These are phyloP conservation scores for Heliothis virescens DNA, from an alignment of 1,140 invertebrate species.

Conservation along the genomic window DNA sequence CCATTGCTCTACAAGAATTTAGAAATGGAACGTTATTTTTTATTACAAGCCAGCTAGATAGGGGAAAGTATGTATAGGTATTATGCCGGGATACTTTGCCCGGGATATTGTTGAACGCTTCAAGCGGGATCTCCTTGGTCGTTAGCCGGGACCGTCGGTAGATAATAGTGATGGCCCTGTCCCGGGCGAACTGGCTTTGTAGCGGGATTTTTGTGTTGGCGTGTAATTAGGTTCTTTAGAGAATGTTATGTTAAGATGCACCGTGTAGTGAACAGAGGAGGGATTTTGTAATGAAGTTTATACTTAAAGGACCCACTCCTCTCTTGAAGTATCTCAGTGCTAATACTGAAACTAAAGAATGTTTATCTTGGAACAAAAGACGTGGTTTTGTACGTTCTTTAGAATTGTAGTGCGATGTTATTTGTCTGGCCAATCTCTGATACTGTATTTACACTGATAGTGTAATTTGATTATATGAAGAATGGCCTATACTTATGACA, in stretches of 20 bases:
- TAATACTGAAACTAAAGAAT: no score
- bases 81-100: conserved; percentile 6
- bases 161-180: conserved; percentile 41
- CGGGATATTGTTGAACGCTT: conserved; percentile 41
- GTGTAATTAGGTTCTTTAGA: conserved; percentile 42
- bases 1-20: conserved; percentile 42
- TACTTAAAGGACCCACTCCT: no score
- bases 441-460: no score
- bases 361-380: no score
- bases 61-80: not conserved
- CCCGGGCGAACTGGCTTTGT: conserved; percentile 38
- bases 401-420: no score
- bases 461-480: no score
- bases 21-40: conserved; percentile 39
- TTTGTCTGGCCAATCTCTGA: no score
- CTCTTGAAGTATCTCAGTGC: no score
- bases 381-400: no score
- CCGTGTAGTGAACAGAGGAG: not conserved
- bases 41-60: conserved; percentile 35
- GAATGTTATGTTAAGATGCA: conserved; percentile 21
- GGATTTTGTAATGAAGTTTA: not conserved
- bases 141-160: conserved; percentile 39
- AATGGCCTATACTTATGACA: no score
- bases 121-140: conserved; percentile 31
- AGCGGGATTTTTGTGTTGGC: conserved; percentile 23